phyloP scores from a whole-genome alignment of 1,140 invertebrate genomes.

The Penaeus indicus region DNA sequence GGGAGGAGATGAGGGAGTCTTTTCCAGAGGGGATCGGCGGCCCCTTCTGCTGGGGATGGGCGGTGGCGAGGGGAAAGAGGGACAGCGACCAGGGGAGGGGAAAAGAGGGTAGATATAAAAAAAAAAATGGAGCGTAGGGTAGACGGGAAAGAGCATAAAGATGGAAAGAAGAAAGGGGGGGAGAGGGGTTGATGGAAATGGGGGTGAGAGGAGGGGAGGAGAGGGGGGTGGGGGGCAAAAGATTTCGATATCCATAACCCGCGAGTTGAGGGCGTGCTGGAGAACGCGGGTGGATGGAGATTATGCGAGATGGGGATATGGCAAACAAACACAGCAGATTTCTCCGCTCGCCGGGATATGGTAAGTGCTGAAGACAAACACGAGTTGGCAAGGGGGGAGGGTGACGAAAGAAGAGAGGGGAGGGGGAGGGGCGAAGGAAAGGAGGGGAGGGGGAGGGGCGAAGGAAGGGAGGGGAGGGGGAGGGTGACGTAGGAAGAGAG shows the following conservation, averaged over 20 bases:
- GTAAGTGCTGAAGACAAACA: conserved; percentile 34
- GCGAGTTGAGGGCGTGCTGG: too few species aligned
- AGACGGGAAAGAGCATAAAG: neutral
- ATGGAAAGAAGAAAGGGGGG: neutral
- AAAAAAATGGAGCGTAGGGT: neutral
- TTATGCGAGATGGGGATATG: conserved; percentile 10
- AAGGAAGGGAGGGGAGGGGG: neutral
- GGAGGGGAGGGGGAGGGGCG: too few species aligned
- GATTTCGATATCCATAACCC: too few species aligned
- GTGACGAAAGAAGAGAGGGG: too few species aligned
- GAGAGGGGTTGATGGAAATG: too few species aligned
- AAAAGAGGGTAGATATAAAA: neutral
- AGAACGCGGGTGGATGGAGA: neutral
- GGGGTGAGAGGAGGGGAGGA: too few species aligned
- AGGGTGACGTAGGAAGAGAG: too few species aligned
- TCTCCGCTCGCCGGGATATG: neutral
- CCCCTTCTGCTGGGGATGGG: too few species aligned
- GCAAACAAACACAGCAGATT: conserved; percentile 33
- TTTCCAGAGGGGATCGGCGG: too few species aligned
- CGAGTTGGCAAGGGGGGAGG: conserved; percentile 9
- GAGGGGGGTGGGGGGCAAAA: too few species aligned
- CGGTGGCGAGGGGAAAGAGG: neutral
- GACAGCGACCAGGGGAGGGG: neutral
- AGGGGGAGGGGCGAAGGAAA: too few species aligned
- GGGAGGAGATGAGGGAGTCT: too few species aligned